Evolutionary conservation across 2,113 vertebrate species (phyloP).

Genomic region (Myotis davidii): DNA sequence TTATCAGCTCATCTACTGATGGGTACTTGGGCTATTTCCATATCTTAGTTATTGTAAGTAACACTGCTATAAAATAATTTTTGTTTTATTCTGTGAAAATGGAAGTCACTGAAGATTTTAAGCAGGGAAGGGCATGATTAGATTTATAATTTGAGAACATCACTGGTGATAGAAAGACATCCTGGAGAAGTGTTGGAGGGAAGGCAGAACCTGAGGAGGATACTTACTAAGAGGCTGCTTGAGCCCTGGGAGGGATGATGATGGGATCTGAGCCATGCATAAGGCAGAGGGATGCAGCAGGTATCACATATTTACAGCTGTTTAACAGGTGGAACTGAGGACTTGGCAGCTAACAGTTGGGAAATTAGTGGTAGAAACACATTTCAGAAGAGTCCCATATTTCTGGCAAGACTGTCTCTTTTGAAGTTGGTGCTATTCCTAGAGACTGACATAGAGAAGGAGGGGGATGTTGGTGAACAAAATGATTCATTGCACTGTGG

Average conservation of each 20-base stretch:
- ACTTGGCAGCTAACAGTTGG: not conserved
- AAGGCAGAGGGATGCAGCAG: not conserved
- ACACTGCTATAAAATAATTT: not conserved
- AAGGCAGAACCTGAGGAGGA: not conserved
- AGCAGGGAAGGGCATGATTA: not conserved
- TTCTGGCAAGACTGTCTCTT: not conserved
- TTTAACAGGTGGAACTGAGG: not conserved
- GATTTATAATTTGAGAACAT: not conserved
- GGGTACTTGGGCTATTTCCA: no score
- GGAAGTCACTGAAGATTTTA: not conserved
- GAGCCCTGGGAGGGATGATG: not conserved
- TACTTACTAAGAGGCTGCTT: not conserved
- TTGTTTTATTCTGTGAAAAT: not conserved
- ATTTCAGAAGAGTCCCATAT: not conserved
- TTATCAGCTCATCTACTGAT: no score
- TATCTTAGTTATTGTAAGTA: no score
- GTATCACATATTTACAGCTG: fast-evolving
- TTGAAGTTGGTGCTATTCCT: not conserved
- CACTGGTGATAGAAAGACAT: not conserved
- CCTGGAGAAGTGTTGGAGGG: not conserved
- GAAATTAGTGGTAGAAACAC: not conserved
- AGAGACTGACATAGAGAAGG: not conserved
- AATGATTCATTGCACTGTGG: not conserved
- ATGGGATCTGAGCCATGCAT: no score
- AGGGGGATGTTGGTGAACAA: not conserved